These are phyloP conservation scores for Sisyra terminalis DNA, from an alignment of 2,888 invertebrate species.

Conservation along the genomic window DNA sequence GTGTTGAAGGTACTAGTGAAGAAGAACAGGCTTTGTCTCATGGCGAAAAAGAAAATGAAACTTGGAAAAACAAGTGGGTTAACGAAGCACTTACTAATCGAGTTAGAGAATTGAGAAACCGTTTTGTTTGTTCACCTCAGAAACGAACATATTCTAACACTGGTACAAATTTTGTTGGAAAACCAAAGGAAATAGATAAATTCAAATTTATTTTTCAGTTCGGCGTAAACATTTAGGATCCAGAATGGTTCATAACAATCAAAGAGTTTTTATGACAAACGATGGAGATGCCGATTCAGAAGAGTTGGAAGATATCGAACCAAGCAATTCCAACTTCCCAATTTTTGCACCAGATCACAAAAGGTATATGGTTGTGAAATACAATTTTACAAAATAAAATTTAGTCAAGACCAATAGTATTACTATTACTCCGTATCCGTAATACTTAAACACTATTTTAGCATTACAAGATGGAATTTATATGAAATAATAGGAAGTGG, in stretches of 20 bases:
- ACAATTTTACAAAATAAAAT: background rate
- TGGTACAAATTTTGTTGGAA: background rate
- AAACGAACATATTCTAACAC: slow-evolving; percentile 18
- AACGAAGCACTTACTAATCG: slow-evolving; percentile 9
- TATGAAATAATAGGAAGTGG: no score
- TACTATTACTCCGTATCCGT: no score
- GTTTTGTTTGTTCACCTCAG: slow-evolving; percentile 19
- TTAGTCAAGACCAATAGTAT: no score
- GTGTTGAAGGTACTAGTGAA: slow-evolving; percentile 5
- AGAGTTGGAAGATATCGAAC: slow-evolving; percentile 1
- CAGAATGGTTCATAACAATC: slow-evolving; percentile 12
- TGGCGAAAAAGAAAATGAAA: slow-evolving; percentile 16
- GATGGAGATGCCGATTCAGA: slow-evolving; percentile 3
- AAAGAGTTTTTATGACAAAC: slow-evolving; percentile 18
- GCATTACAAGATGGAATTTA: no score
- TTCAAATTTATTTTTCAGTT: background rate
- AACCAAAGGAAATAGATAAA: background rate
- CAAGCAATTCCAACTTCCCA: background rate
- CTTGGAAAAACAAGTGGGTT: slow-evolving; percentile 18
- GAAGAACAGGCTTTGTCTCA: slow-evolving; percentile 18
- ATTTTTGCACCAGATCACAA: background rate
- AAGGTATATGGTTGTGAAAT: background rate
- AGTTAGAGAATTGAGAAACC: slow-evolving; percentile 19
- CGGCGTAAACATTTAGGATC: no score
- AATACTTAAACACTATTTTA: no score